A percentile compares a stretch with the other conserved stretches of the same genome.
Conservation (phyloP, 2,888 invertebrate species). For the Eretmocerus hayati region DNA sequence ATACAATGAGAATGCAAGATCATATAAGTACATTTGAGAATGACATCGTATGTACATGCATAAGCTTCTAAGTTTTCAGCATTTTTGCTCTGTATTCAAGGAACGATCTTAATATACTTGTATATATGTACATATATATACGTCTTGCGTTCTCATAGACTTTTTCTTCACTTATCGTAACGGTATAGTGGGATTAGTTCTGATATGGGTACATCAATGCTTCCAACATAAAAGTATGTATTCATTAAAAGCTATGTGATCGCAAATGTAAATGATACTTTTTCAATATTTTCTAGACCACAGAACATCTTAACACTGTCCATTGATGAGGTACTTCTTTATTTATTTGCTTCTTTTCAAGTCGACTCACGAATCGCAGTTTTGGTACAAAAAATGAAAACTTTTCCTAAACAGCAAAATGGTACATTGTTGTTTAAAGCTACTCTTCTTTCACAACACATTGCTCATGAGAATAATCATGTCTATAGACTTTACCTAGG, state of each 20-base stretch:
- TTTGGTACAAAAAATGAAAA: conserved; percentile 6
- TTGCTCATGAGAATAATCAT: too few species aligned
- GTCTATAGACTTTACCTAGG: too few species aligned
- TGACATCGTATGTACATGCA: conserved; percentile 13
- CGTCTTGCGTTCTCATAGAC: conserved; percentile 28
- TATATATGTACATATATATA: conserved; percentile 30
- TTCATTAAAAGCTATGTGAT: conserved; percentile 17
- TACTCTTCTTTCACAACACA: too few species aligned
- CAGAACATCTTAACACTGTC: conserved; percentile 7
- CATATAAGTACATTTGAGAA: conserved; percentile 27
- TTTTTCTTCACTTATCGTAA: conserved; percentile 15
- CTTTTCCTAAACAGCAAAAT: conserved; percentile 13
- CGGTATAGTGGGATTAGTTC: conserved; percentile 9
- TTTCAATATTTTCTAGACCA: conserved; percentile 11
- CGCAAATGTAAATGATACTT: conserved; percentile 13
- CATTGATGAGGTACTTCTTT: conserved; percentile 12
- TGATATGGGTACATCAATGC: conserved; percentile 15
- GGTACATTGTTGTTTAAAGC: too few species aligned
- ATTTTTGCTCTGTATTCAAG: conserved; percentile 21
- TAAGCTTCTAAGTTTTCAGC: conserved; percentile 17
- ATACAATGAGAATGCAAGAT: conserved; percentile 26
- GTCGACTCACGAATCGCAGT: conserved; percentile 5
- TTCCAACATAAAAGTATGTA: conserved; percentile 15
- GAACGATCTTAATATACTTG: conserved; percentile 25
- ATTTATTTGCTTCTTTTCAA: conserved; percentile 9